Evolutionary conservation across 1,140 invertebrate genomes (phyloP), one percentile per base, ranked within the genome.

Genomic region (Drosophila nasuta): DNA sequence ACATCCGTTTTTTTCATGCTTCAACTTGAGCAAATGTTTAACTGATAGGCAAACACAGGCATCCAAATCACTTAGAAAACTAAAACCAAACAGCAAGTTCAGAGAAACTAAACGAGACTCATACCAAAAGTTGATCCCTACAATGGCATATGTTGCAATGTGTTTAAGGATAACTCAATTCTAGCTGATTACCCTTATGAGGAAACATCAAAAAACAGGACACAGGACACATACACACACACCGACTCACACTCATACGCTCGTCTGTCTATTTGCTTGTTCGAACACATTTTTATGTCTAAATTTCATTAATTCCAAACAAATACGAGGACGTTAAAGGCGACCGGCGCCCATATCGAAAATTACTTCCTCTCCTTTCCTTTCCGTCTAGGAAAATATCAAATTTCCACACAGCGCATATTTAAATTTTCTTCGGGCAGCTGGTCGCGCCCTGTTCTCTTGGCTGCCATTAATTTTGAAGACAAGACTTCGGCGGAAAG

Each of bases 251-350:
- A 56, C 41, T 30, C 49, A 15, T 35, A 15, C 25, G 5, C 11
- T 20, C 41, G 1, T 38, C 33, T 67, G 25, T 58, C 0, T 5
- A 15, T 79, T 82, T 81, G 48, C 71, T 77, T 83, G 74, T 73
- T 64, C 64, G 59, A 60, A 59, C 66, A 72, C 63, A 74, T 74
- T 80, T 88, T 81, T 67, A 88, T 89, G 83, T 88, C 85, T 89
- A 89, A 88, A 88, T 88, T 88, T 88, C 85, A 88, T 88, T 88
- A 88, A 81, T 89, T 83, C 77, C 83, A 89, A 88, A 88, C 85
- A 88, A 89, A 87, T 64, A 79, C 66, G 43, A 69, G 15, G 13
- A 35, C 20, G 49, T 38, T 35, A 54, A 49, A 13, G 63, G 46
- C 64, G 69, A 81, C 28, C 59, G 81, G 74, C 81, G 82, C 77